phyloP scores from a whole-genome alignment of 2,797 vertebrate genomes.

The Molossus molossus region DNA sequence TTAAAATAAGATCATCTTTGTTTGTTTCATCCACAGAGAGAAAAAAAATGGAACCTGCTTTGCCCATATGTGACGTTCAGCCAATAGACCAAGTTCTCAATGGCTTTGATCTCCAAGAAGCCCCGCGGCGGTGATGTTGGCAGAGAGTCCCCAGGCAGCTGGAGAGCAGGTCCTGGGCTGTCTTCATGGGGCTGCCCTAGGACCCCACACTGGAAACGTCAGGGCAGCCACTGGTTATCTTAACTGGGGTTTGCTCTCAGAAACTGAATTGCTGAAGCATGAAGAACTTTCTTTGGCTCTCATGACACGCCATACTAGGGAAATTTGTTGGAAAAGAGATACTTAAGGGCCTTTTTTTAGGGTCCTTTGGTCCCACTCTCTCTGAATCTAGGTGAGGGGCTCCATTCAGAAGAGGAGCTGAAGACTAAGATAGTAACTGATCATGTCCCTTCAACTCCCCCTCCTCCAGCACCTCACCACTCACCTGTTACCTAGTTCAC shows the following conservation, averaged over 20 bases:
- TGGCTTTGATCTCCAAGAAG: not conserved
- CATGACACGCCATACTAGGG: not conserved
- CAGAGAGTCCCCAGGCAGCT: not conserved
- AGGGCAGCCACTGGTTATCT: not conserved
- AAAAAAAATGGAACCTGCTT: not conserved
- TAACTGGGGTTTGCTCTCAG: not conserved
- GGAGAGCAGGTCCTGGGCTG: not conserved
- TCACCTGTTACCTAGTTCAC: not conserved
- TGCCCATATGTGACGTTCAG: not conserved
- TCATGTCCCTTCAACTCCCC: not conserved
- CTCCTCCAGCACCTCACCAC: not conserved
- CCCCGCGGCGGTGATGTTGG: fast-evolving
- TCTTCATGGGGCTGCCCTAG: not conserved
- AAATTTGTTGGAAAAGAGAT: not conserved
- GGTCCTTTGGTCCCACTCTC: not conserved
- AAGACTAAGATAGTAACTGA: not conserved
- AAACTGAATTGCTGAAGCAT: not conserved
- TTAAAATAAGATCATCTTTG: conserved; percentile 1
- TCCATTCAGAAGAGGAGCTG: not conserved
- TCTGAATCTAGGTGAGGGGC: not conserved
- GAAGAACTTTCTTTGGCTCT: not conserved
- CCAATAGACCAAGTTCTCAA: not conserved
- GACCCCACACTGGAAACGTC: not conserved
- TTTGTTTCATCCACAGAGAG: not conserved
- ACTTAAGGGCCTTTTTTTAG: not conserved